Base-by-base conservation (phyloP, 2,888 invertebrate species). In the Panopea generosa region DNA sequence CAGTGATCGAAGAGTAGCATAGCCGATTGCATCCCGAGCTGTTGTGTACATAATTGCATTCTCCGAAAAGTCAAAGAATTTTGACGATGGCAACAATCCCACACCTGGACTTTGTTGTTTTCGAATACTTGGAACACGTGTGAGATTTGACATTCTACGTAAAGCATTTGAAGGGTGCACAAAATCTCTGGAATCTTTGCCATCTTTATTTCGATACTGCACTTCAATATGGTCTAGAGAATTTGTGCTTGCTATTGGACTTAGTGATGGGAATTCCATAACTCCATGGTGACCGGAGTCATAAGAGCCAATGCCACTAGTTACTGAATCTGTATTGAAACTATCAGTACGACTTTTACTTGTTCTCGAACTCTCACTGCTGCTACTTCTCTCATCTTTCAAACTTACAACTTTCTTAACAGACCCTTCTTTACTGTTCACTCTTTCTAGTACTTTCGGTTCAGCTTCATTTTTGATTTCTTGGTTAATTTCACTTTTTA, bases 181-280 rank as follows among this genome's bases (percentile, higher is more conserved):
- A 93, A 93, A 50, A 47, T 87, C 86, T 81, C 79, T 69, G 84
- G 87, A 60, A 82, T 92, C 82, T 22, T 52, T 61, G 3, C 70
- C 77, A 4, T 71, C 65, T 65, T 77, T 77, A 27, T 50, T 63
- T 26, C 71, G 43, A 47, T 74, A 60, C 49, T 77, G 68, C 26
- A 75, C 65, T 38, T 81, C 81, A 14, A 57, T 27, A 29, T 40
- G 49, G 20, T 85, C 86, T 38, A 89, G 22, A 87, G 93, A 77
- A 96, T 87, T 96, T 81, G 96, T 95, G 92, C 97, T 97, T 22
- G 97, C 96, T 90, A 97, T 97, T 1, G 97, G 97, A 93, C 97
- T 97, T 27, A 98, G 94, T 6, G 56, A 96, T 7, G 80, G 68
- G 14, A 81, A 75, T 26, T 86, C 86, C 2, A 71, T 68, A 7